Base-by-base conservation (phyloP, 1,140 invertebrate species). In the Drosophila sulfurigaster region DNA sequence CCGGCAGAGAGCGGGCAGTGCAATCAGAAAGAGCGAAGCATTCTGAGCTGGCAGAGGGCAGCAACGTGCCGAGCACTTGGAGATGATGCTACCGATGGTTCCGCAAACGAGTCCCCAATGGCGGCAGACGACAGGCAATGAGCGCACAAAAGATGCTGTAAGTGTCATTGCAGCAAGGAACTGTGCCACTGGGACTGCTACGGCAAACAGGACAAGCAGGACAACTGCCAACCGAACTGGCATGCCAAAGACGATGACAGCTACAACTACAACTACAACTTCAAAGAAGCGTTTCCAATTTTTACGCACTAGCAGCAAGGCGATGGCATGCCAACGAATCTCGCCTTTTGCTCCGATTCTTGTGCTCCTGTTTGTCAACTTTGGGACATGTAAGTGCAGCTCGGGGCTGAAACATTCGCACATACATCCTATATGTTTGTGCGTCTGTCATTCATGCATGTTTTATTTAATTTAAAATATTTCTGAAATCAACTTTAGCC, bases 21-120 rank as follows among this genome's bases (percentile, higher is more conserved):
- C 83, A 87, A 87, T 88, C 83, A 83, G 81, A 32, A 25, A 56
- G 20, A 56, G 49, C 20, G 15, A 45, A 20, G 2, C 79, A 70
- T 38, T 56, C 15, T 1, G 45, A 57, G 60, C 8, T 11, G 38
- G 41, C 74, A 54, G 58, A 70, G 60, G 45, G 15, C 25, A 51
- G 30, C 30, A 65, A 20, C 68, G 56, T 54, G 49, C 30, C 7
- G 49, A 54, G 38, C 35, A 54, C 57, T 75, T 58, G 80, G 63
- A 75, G 73, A 78, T 54, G 72, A 81, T 75, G 85, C 70, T n/a
- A 49, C 43, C 58, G 51, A 71, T 87, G 83, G 49, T 43, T 20
- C 83, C 85, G 66, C 83, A 87, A 87, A 87, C 83, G 83, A 87
- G 83, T 88, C 83, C 85, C 83, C 79, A 83, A 80, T 78, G 83